Conservation (phyloP, 64 coral and sea anemone species). For the Stichodactyla mertensii region DNA sequence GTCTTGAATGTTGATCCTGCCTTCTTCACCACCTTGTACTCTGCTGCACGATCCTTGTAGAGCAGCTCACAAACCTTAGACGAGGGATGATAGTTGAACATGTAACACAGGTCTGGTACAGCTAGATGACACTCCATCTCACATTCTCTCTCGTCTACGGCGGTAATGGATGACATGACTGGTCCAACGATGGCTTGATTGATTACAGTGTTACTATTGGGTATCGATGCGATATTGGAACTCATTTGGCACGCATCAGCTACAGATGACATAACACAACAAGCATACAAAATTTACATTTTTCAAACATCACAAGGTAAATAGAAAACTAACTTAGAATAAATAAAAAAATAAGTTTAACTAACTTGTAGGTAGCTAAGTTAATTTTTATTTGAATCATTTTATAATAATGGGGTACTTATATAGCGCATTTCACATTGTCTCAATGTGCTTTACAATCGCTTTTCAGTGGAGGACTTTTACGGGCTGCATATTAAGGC, state of each 20-base stretch:
- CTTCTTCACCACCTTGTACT: conserved; percentile 13
- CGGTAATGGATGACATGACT: not conserved
- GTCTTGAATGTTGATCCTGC: not conserved
- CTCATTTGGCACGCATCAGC: not conserved
- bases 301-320: too few relatives aligned
- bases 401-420: too few relatives aligned
- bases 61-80: conserved; percentile 2
- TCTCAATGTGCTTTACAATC: too few relatives aligned
- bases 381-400: too few relatives aligned
- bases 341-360: too few relatives aligned
- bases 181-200: conserved; percentile 5
- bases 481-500: too few relatives aligned
- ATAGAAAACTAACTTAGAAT: too few relatives aligned
- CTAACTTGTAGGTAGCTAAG: too few relatives aligned
- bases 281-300: too few relatives aligned
- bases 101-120: not conserved
- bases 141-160: not conserved
- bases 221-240: not conserved
- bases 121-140: not conserved
- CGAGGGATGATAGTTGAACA: conserved; percentile 5
- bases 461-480: too few relatives aligned
- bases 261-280: not conserved
- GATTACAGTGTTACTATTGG: not conserved
- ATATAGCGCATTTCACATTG: too few relatives aligned
- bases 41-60: not conserved